Percentiles rank a stretch among this genome's conserved stretches.
phyloP scores from a whole-genome alignment of 2,113 vertebrate genomes.

The Aix galericulata region DNA sequence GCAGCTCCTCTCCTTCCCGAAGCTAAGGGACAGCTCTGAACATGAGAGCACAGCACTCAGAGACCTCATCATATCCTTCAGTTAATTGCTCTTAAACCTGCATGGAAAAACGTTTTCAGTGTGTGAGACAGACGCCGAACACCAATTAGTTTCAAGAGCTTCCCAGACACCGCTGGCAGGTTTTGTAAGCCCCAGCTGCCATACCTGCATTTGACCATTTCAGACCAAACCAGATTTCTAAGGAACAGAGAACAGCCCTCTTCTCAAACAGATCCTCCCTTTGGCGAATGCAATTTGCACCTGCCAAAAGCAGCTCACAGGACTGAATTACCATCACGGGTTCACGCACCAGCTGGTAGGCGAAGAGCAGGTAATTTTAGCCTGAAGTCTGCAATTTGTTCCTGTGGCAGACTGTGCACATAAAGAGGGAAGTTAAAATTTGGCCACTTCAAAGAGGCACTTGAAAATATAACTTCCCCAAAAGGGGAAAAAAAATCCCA shows the following conservation, averaged over 20 bases:
- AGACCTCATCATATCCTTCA: not conserved
- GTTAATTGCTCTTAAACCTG: not conserved
- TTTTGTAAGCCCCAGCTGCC: not conserved
- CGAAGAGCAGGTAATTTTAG: not conserved
- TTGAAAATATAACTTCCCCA: not conserved
- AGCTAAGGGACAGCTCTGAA: not conserved
- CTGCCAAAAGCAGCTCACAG: not conserved
- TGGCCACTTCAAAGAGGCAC: not conserved
- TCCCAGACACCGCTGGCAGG: not conserved
- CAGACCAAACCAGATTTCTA: not conserved
- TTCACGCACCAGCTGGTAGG: not conserved
- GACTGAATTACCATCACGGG: not conserved
- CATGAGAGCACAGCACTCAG: not conserved
- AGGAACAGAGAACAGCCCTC: not conserved
- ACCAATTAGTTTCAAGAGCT: not conserved
- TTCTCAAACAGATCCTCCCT: not conserved
- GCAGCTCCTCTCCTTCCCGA: not conserved
- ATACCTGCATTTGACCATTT: not conserved
- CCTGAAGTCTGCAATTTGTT: not conserved
- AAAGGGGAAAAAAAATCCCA: not conserved
- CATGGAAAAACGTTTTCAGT: not conserved
- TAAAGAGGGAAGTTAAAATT: not conserved
- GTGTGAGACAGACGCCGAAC: not conserved
- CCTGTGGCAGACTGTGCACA: not conserved
- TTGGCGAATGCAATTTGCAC: not conserved